Base-by-base conservation (phyloP, 2,888 invertebrate species). In the Drosophila neotestacea region DNA sequence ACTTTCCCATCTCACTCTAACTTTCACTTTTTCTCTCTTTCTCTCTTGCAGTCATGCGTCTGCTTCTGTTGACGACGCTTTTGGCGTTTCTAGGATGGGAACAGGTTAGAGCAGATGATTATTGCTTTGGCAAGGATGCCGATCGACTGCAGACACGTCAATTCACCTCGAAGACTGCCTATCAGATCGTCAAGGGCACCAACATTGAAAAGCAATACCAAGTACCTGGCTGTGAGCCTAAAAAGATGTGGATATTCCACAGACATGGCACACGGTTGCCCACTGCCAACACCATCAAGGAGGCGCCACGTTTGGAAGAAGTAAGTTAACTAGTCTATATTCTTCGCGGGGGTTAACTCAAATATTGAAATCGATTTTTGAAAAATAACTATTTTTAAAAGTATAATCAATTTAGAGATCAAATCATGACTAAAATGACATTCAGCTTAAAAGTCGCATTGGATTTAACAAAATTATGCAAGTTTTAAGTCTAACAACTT, bases 121-220 rank as follows among this genome's bases (percentile, higher is more conserved):
- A 93, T 56, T 93, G 92, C 70, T 92, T 92, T 60, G 88, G 86
- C 65, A 87, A 84, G 66, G 93, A 93, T 58, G 64, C 60, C 9
- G 90, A 91, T 28, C 89, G 91, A 3, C 63, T 68, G 30, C 93
- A 93, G 77, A 91, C 91, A 2, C 87, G 89, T 30, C 93, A 95
- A 58, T 96, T 96, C 89, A 95, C 94, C 9, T 94, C 95, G 5
- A 96, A 96, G 93, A 96, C 97, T 0, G 95, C 96, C 0, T 97
- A 97, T 90, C 94, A 95, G 81, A 95, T 96, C 79, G 94, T 95
- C 13, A 95, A 94, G 70, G 94, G 94, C 46, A 94, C 94, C 39
- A 93, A 94, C 63, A 79, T 88, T 13, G 93, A 93, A 0, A 94
- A 93, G 69, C 93, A 94, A 62, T 95, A 95, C 72, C 93, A 94